Conservation (phyloP, 2,888 invertebrate genomes). For the Argyresthia albistria region DNA sequence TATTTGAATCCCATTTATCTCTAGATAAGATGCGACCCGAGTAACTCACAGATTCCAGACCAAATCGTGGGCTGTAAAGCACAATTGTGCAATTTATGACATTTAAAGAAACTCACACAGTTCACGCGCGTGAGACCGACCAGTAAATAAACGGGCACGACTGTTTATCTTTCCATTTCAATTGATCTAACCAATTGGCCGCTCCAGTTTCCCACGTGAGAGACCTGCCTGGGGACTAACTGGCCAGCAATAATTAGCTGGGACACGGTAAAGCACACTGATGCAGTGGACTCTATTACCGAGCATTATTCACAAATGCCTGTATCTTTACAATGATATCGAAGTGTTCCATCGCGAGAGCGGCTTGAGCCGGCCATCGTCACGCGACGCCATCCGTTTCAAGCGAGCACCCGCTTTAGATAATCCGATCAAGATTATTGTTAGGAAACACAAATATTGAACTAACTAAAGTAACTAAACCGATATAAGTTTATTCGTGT, state of each 20-base stretch:
- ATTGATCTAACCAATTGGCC: constrained; percentile 1
- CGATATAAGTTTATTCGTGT: too few species aligned
- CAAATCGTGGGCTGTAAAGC: neutral
- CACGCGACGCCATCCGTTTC: neutral
- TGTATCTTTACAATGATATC: constrained; percentile 26
- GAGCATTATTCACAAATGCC: constrained; percentile 12
- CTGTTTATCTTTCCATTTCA: neutral
- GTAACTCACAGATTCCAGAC: neutral
- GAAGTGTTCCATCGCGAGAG: constrained; percentile 25
- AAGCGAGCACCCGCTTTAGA: constrained; percentile 3
- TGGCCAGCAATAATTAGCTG: neutral
- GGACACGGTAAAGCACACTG: neutral
- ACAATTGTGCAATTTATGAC: constrained; percentile 8
- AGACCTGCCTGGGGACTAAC: neutral
- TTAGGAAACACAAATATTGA: constrained; percentile 14
- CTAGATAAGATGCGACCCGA: neutral
- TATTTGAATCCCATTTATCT: neutral
- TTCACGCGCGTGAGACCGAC: neutral
- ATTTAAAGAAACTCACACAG: constrained; percentile 3
- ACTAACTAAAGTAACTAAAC: neutral
- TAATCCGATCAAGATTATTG: constrained; percentile 13
- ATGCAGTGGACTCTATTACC: neutral
- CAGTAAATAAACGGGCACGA: neutral
- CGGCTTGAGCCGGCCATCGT: constrained; percentile 5
- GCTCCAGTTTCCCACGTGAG: neutral